phyloP scores from a whole-genome alignment of 2,797 vertebrate genomes.

The Ctenosaura bakeri region DNA sequence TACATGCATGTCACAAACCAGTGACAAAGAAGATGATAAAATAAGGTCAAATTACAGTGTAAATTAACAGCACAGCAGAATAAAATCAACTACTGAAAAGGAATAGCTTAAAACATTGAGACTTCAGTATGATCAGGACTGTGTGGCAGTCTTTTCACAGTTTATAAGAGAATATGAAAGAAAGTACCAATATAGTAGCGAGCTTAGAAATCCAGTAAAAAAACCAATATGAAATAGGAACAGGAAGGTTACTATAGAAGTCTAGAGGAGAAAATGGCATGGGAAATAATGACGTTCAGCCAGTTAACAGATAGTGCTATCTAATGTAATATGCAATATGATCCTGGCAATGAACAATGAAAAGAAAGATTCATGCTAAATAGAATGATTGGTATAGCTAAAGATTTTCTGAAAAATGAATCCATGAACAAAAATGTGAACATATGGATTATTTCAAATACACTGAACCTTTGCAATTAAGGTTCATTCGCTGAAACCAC shows the following conservation, averaged over 20 bases:
- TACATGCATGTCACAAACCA: neutral
- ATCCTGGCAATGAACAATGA: neutral
- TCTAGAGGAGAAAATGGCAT: neutral
- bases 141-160: neutral
- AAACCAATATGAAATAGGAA: neutral
- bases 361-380: neutral
- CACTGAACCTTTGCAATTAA: neutral
- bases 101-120: neutral
- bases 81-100: neutral
- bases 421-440: neutral
- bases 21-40: neutral
- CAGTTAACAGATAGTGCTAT: neutral
- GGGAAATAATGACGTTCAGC: neutral
- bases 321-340: neutral
- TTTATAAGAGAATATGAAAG: neutral
- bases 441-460: neutral
- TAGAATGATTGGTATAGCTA: neutral
- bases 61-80: neutral
- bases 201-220: neutral
- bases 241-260: neutral
- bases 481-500: neutral
- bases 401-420: neutral
- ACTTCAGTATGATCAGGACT: neutral
- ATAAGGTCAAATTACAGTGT: neutral
- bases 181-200: neutral